A percentile compares a stretch with the other conserved stretches of the same genome.
Evolutionary conservation across 2,113 vertebrate genomes (phyloP).

Genomic region (Leucosticte australis): DNA sequence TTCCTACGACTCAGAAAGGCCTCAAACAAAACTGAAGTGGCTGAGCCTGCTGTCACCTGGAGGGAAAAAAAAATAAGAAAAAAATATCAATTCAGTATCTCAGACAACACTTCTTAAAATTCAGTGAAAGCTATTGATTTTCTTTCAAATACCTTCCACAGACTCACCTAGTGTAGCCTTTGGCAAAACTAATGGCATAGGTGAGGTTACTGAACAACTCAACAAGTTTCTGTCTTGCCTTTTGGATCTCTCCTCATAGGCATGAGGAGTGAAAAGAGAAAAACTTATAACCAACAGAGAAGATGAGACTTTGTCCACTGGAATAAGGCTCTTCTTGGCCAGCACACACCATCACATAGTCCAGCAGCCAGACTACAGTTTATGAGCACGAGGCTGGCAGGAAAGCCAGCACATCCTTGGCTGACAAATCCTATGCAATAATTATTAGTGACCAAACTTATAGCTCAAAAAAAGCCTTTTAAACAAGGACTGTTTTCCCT

Average conservation of each 20-base stretch:
- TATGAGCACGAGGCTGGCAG: accelerated
- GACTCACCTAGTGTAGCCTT: background rate
- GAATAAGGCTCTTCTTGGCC: background rate
- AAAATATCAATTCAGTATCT: background rate
- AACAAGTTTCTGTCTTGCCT: background rate
- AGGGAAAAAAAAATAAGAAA: background rate
- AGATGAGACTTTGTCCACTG: background rate
- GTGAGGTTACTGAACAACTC: background rate
- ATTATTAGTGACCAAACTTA: background rate
- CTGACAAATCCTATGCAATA: background rate
- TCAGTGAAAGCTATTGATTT: background rate
- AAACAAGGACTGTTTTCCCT: accelerated
- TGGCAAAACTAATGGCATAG: background rate
- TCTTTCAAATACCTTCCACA: background rate
- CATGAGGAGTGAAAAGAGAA: background rate
- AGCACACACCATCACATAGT: background rate
- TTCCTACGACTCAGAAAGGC: background rate
- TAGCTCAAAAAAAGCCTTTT: background rate
- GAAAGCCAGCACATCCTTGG: background rate
- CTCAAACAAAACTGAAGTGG: background rate
- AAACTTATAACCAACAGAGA: background rate
- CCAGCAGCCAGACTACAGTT: too few relatives aligned
- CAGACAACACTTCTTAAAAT: background rate
- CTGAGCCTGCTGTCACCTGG: background rate
- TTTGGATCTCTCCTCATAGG: background rate